A percentile compares a stretch with the other conserved stretches of the same genome.
Evolutionary conservation across 1,140 invertebrate species (phyloP).

Genomic region (Neodiprion virginianus): DNA sequence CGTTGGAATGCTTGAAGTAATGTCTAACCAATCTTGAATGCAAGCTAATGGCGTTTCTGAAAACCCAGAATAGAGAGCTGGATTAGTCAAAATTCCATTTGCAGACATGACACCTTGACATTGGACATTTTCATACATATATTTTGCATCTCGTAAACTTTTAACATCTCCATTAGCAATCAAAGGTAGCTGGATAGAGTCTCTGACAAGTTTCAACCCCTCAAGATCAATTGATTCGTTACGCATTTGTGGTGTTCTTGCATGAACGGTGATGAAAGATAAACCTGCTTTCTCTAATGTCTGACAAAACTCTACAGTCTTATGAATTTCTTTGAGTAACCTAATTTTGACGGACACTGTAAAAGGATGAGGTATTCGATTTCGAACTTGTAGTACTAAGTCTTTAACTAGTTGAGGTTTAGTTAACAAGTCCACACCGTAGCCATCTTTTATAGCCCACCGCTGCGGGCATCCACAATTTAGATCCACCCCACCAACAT

Average conservation of each 20-base stretch:
- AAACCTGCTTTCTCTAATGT: constrained; percentile 84
- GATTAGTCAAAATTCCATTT: constrained; percentile 88
- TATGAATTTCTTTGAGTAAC: constrained; percentile 67
- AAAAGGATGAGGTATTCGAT: constrained; percentile 76
- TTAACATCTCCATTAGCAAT: constrained; percentile 93
- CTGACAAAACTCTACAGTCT: constrained; percentile 78
- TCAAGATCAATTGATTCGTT: constrained; percentile 79
- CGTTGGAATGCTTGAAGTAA: constrained; percentile 60
- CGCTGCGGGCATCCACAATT: constrained; percentile 97
- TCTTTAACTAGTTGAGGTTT: constrained; percentile 86
- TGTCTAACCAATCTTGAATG: constrained; percentile 86
- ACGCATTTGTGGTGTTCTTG: constrained; percentile 84
- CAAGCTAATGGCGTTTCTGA: constrained; percentile 76
- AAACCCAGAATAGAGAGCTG: constrained; percentile 82
- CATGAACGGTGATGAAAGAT: constrained; percentile 91
- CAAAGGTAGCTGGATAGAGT: constrained; percentile 78
- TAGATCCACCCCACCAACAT: constrained; percentile 90
- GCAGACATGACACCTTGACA: constrained; percentile 91
- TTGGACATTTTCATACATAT: constrained; percentile 70
- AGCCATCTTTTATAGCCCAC: constrained; percentile 92
- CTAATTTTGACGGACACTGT: constrained; percentile 94
- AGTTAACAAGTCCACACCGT: constrained; percentile 84
- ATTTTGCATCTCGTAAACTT: constrained; percentile 72
- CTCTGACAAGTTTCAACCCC: constrained; percentile 75
- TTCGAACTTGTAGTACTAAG: constrained; percentile 78